Evolutionary conservation across 2,113 vertebrate species (phyloP).

Genomic region (Equus quagga): DNA sequence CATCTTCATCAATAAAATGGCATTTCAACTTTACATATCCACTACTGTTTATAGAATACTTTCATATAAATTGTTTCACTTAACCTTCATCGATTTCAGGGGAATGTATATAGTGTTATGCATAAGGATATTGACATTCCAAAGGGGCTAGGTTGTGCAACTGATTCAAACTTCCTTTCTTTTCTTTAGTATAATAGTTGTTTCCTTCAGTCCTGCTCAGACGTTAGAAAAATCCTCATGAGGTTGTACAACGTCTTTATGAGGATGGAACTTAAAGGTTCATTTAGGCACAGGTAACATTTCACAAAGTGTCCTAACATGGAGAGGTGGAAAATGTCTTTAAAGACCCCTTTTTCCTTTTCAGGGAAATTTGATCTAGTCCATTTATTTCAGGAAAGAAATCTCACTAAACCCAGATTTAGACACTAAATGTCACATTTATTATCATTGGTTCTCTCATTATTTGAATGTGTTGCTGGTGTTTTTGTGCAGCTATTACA

Average conservation of each 20-base stretch:
- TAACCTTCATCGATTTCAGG: neutral
- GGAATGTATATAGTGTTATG: neutral
- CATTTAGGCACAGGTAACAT: neutral
- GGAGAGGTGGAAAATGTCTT: neutral
- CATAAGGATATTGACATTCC: neutral
- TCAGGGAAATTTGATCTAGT: slow-evolving; percentile 1
- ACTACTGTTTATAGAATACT: neutral
- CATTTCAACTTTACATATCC: neutral
- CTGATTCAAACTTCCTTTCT: neutral
- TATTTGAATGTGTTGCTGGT: neutral
- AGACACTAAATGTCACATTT: neutral
- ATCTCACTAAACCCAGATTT: neutral
- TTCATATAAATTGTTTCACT: slow-evolving; percentile 40
- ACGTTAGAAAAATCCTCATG: neutral
- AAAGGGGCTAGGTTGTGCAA: neutral
- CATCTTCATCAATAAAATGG: neutral
- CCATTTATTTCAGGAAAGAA: slow-evolving; percentile 16
- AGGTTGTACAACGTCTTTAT: slow-evolving; percentile 16
- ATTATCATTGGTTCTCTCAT: neutral
- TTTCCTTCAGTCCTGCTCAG: neutral
- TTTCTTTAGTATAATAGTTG: neutral
- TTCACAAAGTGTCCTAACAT: neutral
- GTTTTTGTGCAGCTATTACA: neutral
- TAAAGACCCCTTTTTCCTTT: slow-evolving; percentile 4
- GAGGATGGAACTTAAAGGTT: neutral